Evolutionary conservation across 2,113 vertebrate genomes (phyloP).

Genomic region (Acrocephalus kingi): DNA sequence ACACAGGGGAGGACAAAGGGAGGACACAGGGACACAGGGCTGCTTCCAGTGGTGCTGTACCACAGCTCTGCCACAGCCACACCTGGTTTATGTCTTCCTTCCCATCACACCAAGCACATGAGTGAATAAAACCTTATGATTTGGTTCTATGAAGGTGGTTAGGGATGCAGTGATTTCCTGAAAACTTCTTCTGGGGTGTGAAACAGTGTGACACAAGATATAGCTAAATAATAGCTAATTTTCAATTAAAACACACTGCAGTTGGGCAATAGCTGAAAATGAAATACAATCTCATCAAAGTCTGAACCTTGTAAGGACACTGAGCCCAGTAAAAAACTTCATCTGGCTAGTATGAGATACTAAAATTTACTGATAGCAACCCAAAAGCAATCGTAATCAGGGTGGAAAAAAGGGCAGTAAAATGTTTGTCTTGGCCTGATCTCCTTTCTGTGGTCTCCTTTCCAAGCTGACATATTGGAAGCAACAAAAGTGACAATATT

Average conservation of each 20-base stretch:
- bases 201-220: neutral
- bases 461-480: slow-evolving; percentile 2
- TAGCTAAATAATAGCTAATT: neutral
- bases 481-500: slow-evolving; percentile 1
- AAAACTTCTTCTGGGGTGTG: neutral
- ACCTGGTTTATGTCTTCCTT: neutral
- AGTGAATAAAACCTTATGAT: neutral
- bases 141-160: fast-evolving
- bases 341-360: neutral
- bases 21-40: neutral
- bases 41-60: neutral
- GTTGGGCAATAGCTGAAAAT: neutral
- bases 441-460: neutral
- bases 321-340: neutral
- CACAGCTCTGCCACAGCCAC: neutral
- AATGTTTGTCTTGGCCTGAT: neutral
- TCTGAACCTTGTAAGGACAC: neutral
- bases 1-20: too few relatives aligned
- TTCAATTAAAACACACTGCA: neutral
- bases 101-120: neutral
- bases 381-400: neutral
- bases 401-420: neutral
- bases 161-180: neutral
- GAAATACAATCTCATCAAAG: neutral
- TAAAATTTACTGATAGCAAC: neutral